These are phyloP conservation scores for Lathamus discolor DNA, from an alignment of 2,113 vertebrate species.

Conservation along the genomic window DNA sequence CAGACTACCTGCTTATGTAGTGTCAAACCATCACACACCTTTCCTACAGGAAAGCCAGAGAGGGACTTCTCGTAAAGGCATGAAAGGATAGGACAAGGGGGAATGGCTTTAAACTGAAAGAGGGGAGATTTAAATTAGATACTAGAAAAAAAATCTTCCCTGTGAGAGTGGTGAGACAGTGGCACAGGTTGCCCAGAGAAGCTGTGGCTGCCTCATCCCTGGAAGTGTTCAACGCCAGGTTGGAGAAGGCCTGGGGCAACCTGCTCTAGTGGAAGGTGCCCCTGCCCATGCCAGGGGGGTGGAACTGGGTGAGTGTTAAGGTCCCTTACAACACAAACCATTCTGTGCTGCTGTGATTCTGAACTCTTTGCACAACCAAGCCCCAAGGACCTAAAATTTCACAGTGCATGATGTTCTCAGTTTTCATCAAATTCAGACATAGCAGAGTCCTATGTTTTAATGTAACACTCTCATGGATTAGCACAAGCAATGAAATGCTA, in stretches of 20 bases:
- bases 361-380: not conserved
- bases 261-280: not conserved
- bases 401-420: not conserved
- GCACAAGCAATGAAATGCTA: not conserved
- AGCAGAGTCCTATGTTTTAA: not conserved
- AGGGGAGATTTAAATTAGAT: not conserved
- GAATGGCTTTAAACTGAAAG: not conserved
- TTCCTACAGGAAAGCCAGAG: not conserved
- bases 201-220: not conserved
- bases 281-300: not conserved
- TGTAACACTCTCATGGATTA: not conserved
- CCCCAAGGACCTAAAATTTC: not conserved
- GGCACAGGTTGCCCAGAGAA: not conserved
- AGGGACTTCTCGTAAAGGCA: not conserved
- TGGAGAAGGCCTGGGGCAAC: not conserved
- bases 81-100: not conserved
- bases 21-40: not conserved
- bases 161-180: not conserved
- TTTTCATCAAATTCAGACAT: not conserved
- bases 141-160: not conserved
- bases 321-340: not conserved
- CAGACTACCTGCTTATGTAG: not conserved
- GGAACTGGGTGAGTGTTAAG: not conserved
- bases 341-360: not conserved
- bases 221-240: not conserved